phyloP scores from a whole-genome alignment of 2,113 vertebrate species.

The Ornithorhynchus anatinus region DNA sequence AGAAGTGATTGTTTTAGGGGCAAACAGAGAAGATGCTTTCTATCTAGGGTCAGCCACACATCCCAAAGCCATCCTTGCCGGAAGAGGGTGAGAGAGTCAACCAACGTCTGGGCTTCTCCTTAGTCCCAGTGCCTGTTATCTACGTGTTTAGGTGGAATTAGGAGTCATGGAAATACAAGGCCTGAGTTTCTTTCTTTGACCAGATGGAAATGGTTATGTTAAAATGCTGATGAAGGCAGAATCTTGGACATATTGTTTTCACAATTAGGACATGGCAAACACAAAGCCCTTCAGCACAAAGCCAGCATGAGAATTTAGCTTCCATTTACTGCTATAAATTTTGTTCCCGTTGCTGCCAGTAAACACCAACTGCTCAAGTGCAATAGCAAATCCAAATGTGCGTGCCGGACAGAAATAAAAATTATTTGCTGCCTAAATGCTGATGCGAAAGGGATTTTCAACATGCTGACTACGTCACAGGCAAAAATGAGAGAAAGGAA shows the following conservation, averaged over 20 bases:
- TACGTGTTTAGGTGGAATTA: conserved; percentile 40
- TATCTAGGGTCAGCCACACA: conserved; percentile 51
- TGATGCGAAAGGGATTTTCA: conserved; percentile 43
- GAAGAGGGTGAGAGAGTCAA: conserved; percentile 38
- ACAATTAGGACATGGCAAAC: conserved; percentile 57
- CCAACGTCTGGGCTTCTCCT: conserved; percentile 45
- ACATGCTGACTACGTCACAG: conserved; percentile 11
- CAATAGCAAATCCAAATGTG: conserved; percentile 52
- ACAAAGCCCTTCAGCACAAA: conserved; percentile 37
- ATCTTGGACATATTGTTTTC: conserved; percentile 58
- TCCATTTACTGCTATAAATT: conserved; percentile 50
- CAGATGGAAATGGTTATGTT: conserved; percentile 61
- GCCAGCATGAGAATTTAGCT: conserved; percentile 44
- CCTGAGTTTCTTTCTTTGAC: conserved; percentile 45
- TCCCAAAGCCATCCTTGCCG: conserved; percentile 50
- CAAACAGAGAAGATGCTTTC: conserved; percentile 38
- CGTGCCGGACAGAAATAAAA: conserved; percentile 45
- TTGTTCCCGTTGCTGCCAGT: conserved; percentile 55
- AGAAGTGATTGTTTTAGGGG: conserved; percentile 38
- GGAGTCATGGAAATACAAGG: conserved; percentile 44
- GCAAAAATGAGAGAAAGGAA: conserved; percentile 16
- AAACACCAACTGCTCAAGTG: conserved; percentile 58
- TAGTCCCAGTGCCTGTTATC: conserved; percentile 26
- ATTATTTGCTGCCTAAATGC: conserved; percentile 32
- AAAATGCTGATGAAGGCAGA: conserved; percentile 69